Evolutionary conservation across 2,797 vertebrate genomes (phyloP), one percentile per base, ranked within the genome.

Genomic region (Coendou prehensilis): DNA sequence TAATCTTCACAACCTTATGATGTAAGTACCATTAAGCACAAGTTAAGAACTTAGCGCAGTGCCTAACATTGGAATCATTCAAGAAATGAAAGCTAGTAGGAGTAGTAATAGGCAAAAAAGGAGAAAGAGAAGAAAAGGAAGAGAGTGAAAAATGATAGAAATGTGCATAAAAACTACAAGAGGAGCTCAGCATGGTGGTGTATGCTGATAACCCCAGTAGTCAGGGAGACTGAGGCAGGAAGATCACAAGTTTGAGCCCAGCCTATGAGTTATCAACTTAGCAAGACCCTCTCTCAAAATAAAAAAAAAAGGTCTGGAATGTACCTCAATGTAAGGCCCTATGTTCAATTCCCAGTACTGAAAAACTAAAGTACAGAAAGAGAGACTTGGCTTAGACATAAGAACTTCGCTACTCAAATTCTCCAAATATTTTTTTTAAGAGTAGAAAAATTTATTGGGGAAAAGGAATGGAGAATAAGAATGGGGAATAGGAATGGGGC

Each of bases 71-170:
- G 45, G 75, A 50, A 57, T 96, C n/a, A 89, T 71, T 95, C 47
- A 95, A 95, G 61, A 92, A 96, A 57, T 75, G 26, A 92, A 47
- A 81, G 54, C 54, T 52, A 85, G 6, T 63, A 64, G 33, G 56
- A 73, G 9, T n/a, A 94, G 50, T 56, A 90, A 82, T 14, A 47
- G 26, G 20, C 6, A n/a, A 17, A 64, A 37, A 50, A 33, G 1
- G 78, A 63, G 23, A 61, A 64, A 30, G 33, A 94, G 23, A 59
- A 80, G 20, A 6, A 54, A 4, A 63, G 63, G n/a, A 59, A 79
- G 4, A 13, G 79, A 41, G 15, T 87, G 8, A 6, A 33, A 9
- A 10, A 52, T 4, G 30, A 33, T 23, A 92, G 50, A 91, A 75
- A 89, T 63, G 17, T 63, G 3, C 5, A 47, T 41, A 14, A n/a